Conservation (phyloP, 2,888 invertebrate genomes). For the Chelonus formosanus region DNA sequence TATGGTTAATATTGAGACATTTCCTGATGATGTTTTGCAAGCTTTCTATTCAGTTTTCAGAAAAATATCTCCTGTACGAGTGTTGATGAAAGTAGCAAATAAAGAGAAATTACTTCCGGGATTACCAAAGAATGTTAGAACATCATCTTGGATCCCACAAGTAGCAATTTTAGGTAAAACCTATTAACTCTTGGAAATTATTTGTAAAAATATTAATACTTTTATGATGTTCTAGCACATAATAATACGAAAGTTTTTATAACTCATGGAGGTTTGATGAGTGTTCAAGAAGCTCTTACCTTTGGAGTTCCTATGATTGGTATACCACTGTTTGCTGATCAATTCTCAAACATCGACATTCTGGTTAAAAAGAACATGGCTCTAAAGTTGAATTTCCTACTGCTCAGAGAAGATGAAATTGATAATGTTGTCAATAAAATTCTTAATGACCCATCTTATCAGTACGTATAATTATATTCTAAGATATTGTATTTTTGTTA, state of each 20-base stretch:
- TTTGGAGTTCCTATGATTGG: slow-evolving; percentile 50
- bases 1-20: no score
- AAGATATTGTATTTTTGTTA: neutral
- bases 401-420: slow-evolving; percentile 58
- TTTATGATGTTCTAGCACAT: slow-evolving; percentile 39
- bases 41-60: no score
- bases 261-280: slow-evolving; percentile 53
- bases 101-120: no score
- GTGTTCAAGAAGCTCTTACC: slow-evolving; percentile 49
- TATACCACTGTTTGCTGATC: slow-evolving; percentile 45
- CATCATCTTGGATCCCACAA: no score
- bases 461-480: slow-evolving; percentile 32
- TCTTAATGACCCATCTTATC: slow-evolving; percentile 60
- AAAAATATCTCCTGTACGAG: no score
- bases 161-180: no score
- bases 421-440: slow-evolving; percentile 58
- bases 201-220: no score
- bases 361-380: slow-evolving; percentile 47
- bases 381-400: slow-evolving; percentile 36
- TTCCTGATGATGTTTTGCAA: no score
- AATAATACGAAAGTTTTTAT: slow-evolving; percentile 50
- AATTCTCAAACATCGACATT: slow-evolving; percentile 42
- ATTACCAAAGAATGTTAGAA: no score
- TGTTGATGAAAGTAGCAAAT: no score
- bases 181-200: no score